Base-by-base conservation (phyloP, 1,140 invertebrate species). In the Lepidurus packardi region DNA sequence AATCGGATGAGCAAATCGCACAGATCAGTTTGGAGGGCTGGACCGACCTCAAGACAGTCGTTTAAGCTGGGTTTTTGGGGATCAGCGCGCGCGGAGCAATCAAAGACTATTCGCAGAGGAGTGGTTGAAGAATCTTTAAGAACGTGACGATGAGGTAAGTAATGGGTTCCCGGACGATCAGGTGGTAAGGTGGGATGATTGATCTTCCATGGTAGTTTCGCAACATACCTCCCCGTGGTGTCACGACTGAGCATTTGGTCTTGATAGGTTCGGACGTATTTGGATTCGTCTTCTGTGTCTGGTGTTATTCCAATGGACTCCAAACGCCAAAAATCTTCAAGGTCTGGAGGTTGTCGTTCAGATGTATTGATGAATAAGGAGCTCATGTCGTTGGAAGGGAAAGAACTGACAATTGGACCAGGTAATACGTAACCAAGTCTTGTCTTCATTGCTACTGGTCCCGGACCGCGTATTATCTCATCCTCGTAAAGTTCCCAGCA, bases 61-160 rank as follows among this genome's bases (percentile, higher is more conserved):
- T 81, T 81, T 16, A 80, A 73, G 25, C 77, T 73, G 8, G 43
- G 76, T 77, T 10, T 44, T n/a, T 53, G 75, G 25, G 42, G 74
- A 74, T 34, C 41, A 7, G 34, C 42, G 73, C 45, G 78, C 21
- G 24, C 47, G 6, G 80, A 82, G 44, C 78, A 81, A 77, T 83
- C 81, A 73, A 82, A 83, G 4, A 82, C 82, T 11, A 80, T 81
- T 7, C 82, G 42, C 0, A 82, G 77, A 11, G 78, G 79, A 8
- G 80, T 82, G 10, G 81, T 81, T 5, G 47, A 1, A 44, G 80
- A 82, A n/a, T 73, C 24, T 73, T 83, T 82, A 8, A 80, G 25
- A 24, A 83, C 80, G 1, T 78, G 44, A 13, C 79, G 76, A 74
- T 83, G 82, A 0, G 82, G 81, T 10, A 82, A 42, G 73, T 82